These are phyloP conservation scores for Drosophila arizonae DNA, from an alignment of 1,140 invertebrate species.

Conservation along the genomic window DNA sequence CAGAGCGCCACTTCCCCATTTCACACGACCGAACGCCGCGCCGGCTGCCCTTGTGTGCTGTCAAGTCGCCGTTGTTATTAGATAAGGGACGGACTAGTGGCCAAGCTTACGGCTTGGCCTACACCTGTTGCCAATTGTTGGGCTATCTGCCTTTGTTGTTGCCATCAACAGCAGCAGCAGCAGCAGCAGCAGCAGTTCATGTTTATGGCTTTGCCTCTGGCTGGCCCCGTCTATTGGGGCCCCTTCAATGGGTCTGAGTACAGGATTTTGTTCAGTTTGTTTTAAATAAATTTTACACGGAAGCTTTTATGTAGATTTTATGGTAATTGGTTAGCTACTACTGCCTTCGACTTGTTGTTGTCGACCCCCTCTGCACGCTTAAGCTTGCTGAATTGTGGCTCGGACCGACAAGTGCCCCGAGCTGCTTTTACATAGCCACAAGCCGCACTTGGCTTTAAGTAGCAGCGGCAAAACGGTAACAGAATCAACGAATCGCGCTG, in stretches of 20 bases:
- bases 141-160: conserved; percentile 16
- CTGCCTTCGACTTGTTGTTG: conserved; percentile 44
- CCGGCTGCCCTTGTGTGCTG: conserved; percentile 18
- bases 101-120: conserved; percentile 54
- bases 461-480: conserved; percentile 35
- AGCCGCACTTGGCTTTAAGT: conserved; percentile 3
- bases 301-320: conserved; percentile 81
- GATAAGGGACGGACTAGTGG: conserved; percentile 59
- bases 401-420: conserved; percentile 23
- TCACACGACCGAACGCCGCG: neutral
- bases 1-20: conserved; percentile 12
- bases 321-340: conserved; percentile 61
- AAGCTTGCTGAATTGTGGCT: neutral
- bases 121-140: conserved; percentile 80
- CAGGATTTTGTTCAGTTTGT: conserved; percentile 59
- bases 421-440: conserved; percentile 10
- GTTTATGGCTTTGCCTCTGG: conserved; percentile 61
- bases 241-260: conserved; percentile 20
- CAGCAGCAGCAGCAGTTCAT: conserved; percentile 59
- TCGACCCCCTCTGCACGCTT: neutral
- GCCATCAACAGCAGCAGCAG: neutral
- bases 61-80: conserved; percentile 43
- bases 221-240: conserved; percentile 40
- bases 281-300: conserved; percentile 81
- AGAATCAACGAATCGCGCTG: conserved; percentile 48